Evolutionary conservation across 2,113 vertebrate species (phyloP), one percentile per base, ranked within the genome.

Genomic region (Girardinichthys multiradiatus): DNA sequence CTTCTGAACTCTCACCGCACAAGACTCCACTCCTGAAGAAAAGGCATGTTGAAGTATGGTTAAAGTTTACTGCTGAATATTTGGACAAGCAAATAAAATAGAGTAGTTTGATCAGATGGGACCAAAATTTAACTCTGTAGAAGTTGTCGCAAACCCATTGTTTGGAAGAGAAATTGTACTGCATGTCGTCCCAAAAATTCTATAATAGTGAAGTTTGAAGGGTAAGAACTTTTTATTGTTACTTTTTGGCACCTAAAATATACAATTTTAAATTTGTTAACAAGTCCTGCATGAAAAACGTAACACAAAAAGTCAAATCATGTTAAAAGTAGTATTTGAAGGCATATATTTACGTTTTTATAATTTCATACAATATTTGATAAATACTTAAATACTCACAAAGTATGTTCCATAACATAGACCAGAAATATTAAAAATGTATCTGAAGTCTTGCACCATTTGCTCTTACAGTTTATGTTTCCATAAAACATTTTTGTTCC

Each of bases 361-460:
- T 45, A n/a, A 64, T 65, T 42, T 61, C 0, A 1, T 39, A 64
- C 7, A 60, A 58, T 37, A 27, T 24, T 28, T 61, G 39, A 71
- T 78, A 28, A 74, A 75, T 68, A 72, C 29, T n/a, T 65, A 58
- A 80, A 66, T 76, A 78, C 51, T 39, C 17, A 76, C 31, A 6
- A 57, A 74, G 21, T 71, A 54, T 59, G 17, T 66, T 60, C 48
- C 71, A 19, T 54, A 76, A 74, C 70, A n/a, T 7, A 54, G 17
- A 42, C 39, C 39, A 42, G 37, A 42, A 45, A 33, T 73, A 60
- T 39, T 31, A 28, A 1, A 67, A 75, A 64, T 68, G 60, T 65
- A 60, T 29, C 61, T 66, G 54, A 65, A 66, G 65, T 76, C 33
- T 33, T 61, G 70, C 68, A 70, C 35, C 13, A 54, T 42, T 68